Conservation (phyloP, 1,140 invertebrate species). For the Eulimnadia texana region DNA sequence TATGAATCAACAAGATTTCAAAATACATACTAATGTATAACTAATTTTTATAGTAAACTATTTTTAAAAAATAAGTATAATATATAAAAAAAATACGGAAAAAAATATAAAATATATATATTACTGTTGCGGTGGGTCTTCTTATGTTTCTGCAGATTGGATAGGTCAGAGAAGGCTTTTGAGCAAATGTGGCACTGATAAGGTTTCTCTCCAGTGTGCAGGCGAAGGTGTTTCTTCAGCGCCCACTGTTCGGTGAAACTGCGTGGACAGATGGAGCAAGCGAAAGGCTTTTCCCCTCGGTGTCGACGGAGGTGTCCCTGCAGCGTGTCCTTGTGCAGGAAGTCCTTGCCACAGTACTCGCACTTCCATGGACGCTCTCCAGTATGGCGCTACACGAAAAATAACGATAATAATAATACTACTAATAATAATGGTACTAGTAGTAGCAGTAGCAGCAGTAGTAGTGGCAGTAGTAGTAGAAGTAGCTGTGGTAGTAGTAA, state of each 20-base stretch:
- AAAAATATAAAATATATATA: no score
- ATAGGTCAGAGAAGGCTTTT: conserved; percentile 16
- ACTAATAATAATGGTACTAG: neutral
- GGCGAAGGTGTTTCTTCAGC: conserved; percentile 46
- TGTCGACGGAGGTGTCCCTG: conserved; percentile 45
- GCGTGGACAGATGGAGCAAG: conserved; percentile 43
- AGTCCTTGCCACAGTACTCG: conserved; percentile 41
- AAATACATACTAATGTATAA: no score
- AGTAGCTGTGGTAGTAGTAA: no score
- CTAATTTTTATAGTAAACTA: no score
- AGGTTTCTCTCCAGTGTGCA: conserved; percentile 35
- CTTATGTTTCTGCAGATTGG: conserved; percentile 16
- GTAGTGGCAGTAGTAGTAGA: no score
- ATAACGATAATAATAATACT: neutral
- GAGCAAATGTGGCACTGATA: conserved; percentile 11
- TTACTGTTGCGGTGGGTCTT: no score
- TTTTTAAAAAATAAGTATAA: no score
- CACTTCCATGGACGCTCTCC: conserved; percentile 46
- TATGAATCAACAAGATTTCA: no score
- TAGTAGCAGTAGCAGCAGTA: no score
- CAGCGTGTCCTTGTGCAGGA: conserved; percentile 44
- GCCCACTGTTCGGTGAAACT: conserved; percentile 49
- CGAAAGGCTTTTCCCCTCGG: conserved; percentile 43
- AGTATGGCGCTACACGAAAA: conserved; percentile 38
- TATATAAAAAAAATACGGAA: no score